Base-by-base conservation (phyloP, 2,888 invertebrate genomes). In the Platycheirus albimanus region DNA sequence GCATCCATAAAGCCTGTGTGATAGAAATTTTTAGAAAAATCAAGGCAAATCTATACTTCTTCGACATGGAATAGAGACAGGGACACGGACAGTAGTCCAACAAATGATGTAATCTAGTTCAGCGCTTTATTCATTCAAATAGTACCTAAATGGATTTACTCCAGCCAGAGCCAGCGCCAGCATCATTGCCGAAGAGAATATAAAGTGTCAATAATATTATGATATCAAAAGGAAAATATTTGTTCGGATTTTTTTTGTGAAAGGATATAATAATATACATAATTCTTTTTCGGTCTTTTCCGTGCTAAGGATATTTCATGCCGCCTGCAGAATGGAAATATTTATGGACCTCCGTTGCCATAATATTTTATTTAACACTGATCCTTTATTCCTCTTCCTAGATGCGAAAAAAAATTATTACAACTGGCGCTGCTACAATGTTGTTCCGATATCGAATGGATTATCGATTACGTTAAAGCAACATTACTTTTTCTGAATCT, bases 141-240 rank as follows among this genome's bases (percentile, higher is more conserved):
- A 13, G 24, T 38, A 33, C n/a, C n/a, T n/a, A 61, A 45, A 33
- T 30, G 30, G 17, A 45, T 17, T 43, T 6, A 17, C 45, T 17
- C 4, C 13, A 43, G 13, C 8, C 28, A 28, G 10, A 13, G 43
- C 38, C 38, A 20, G 13, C 24, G 13, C 2, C 15, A 15, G 13
- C 13, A 10, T 36, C 15, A 3, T 11, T n/a, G 15, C 19, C n/a
- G 6, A 11, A 41, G 11, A 30, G 30, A 45, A 45, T 43, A 61
- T 61, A 19, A 61, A 61, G 61, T 61, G 30, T 61, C 61, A 61
- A 61, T 61, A 30, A 45, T 61, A 61, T 61, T 45, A n/a, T n/a
- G 43, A 43, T 61, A 38, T 11, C 45, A 58, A 61, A 45, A 45
- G 30, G n/a, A 33, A 61, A 33, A 30, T 61, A 61, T 43, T 61